A percentile compares a stretch with the other conserved stretches of the same genome.
Conservation (phyloP, 2,113 vertebrate species). For the Malurus alboscapulatus region DNA sequence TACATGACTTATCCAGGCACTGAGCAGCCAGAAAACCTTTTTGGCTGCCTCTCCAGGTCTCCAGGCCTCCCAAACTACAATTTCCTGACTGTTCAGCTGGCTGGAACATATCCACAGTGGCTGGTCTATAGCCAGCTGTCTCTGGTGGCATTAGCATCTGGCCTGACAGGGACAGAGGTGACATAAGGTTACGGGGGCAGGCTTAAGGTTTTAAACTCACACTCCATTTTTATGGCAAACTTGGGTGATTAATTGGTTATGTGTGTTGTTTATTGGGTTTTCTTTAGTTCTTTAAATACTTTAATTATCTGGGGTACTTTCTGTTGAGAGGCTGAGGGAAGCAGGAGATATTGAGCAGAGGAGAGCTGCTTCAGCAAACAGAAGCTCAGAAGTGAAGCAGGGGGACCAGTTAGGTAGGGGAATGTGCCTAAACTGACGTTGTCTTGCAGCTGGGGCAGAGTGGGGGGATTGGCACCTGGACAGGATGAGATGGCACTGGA, state of each 20-base stretch:
- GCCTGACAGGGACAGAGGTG: background rate
- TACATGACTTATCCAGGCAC: background rate
- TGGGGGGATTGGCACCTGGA: accelerated
- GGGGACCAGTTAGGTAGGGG: accelerated
- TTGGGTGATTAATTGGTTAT: background rate
- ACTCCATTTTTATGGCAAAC: background rate
- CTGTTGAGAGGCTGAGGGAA: background rate
- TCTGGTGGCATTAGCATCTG: background rate
- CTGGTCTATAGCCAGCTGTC: background rate
- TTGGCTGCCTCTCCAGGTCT: background rate
- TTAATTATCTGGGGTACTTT: background rate
- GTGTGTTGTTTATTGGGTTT: background rate
- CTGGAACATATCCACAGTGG: background rate
- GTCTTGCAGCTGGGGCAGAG: accelerated
- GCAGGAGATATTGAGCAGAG: background rate
- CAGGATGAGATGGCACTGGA: no score
- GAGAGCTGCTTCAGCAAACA: background rate
- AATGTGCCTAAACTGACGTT: background rate
- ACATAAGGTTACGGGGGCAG: background rate
- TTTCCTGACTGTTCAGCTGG: background rate
- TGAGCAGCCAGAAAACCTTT: background rate
- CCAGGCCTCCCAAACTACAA: background rate
- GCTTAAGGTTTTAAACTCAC: background rate
- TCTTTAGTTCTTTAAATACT: no score
- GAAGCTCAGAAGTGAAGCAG: background rate